Base-by-base conservation (phyloP, 1,140 invertebrate genomes). In the Nomia melanderi region DNA sequence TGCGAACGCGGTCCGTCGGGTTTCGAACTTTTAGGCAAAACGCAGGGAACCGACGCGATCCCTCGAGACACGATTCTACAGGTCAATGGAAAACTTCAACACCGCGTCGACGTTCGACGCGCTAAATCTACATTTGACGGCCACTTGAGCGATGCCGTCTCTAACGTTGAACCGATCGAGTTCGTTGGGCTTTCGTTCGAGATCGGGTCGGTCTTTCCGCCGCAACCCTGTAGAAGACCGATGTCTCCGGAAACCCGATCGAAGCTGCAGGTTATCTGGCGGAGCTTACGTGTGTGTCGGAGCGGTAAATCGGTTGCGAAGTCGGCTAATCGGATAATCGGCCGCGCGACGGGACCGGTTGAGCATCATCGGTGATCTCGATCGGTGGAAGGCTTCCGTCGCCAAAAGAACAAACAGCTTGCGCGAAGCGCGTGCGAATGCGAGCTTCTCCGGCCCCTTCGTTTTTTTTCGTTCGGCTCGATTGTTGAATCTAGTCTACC, bases 331-430 rank as follows among this genome's bases (percentile, higher is more conserved):
- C 59, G 59, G 54, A 39, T 39, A 39, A 36, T 9, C 6, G 23
- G 4, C 3, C 12, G 5, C 23, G 5, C 12, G 36, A 62, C 31
- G 4, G 12, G 4, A 41, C 59, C 20, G 36, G 59, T 62, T n/a
- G n/a, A 62, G n/a, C n/a, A n/a, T n/a, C n/a, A 62, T n/a, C 59
- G 59, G 31, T 36, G 33, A 62, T 62, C 36, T 23, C 59, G 33
- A 62, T 62, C 59, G 33, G 39, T 62, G 14, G 59, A 41, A 39
- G 59, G 27, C 54, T 9, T 62, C 33, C 20, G 23, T 62, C 59
- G 33, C 59, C 59, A 25, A 62, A 36, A 62, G 12, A 62, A 23
- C 33, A 62, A 39, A n/a, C n/a, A n/a, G n/a, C n/a, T 3, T 17
- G 36, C 11, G 20, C n/a, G 20, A 39, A 62, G 12, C 33, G 17